A percentile compares a stretch with the other conserved stretches of the same genome.
phyloP scores from a whole-genome alignment of 2,113 vertebrate genomes.

The Halichoerus grypus region DNA sequence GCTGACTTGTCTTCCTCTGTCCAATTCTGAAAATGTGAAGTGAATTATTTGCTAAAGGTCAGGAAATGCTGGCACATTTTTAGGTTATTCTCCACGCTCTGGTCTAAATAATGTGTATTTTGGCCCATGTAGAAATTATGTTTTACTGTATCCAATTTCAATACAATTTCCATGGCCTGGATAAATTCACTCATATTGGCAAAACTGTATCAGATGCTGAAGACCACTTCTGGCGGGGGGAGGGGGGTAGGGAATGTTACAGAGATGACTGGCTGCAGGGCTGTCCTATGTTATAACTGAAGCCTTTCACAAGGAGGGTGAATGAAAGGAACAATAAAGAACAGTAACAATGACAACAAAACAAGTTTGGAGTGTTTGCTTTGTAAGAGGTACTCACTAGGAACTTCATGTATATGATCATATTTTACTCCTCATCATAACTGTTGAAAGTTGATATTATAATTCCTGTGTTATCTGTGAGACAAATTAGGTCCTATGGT shows the following conservation, averaged over 20 bases:
- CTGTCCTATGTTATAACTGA: not conserved
- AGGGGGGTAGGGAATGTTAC: not conserved
- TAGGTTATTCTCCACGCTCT: constrained; percentile 29
- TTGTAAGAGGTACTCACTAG: not conserved
- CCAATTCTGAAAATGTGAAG: constrained; percentile 27
- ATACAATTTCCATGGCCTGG: not conserved
- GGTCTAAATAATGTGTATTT: constrained; percentile 3
- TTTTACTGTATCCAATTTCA: constrained; percentile 36
- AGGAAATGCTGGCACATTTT: not conserved
- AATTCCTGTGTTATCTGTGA: not conserved
- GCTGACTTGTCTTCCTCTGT: not conserved
- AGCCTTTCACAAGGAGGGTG: not conserved
- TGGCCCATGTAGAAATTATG: not conserved
- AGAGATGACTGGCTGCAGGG: not conserved
- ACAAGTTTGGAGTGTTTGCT: not conserved
- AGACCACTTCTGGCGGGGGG: not conserved
- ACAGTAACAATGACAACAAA: not conserved
- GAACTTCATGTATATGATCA: not conserved
- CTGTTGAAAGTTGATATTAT: not conserved
- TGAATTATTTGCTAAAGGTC: constrained; percentile 47
- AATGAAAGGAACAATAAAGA: not conserved
- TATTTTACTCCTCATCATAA: not conserved
- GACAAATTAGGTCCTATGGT: not conserved
- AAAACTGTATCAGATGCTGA: not conserved
- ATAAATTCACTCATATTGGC: not conserved